A percentile compares a stretch with the other conserved stretches of the same genome.
These are phyloP conservation scores for Hypotaenidia philippensis DNA, from an alignment of 2,797 vertebrate species.

Conservation along the genomic window DNA sequence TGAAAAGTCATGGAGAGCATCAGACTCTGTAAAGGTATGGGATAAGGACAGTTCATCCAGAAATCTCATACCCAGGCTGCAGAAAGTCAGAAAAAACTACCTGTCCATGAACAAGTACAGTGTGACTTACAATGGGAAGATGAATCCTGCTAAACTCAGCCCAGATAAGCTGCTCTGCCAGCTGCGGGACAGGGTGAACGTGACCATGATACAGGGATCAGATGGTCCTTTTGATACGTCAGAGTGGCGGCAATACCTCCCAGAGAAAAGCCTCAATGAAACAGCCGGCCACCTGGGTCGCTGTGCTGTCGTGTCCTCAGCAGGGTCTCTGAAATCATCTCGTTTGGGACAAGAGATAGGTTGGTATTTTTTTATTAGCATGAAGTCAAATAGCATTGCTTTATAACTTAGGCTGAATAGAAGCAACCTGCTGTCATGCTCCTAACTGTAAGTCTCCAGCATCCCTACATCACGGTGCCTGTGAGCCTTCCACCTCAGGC, in stretches of 20 bases:
- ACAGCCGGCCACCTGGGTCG: constrained; percentile 71
- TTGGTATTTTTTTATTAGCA: constrained; percentile 53
- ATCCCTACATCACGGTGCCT: neutral
- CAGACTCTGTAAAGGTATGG: constrained; percentile 74
- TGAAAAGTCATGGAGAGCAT: constrained; percentile 21
- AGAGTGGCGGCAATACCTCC: constrained; percentile 77
- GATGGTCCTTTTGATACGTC: constrained; percentile 78
- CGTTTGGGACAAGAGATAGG: constrained; percentile 83
- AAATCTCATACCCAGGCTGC: constrained; percentile 76
- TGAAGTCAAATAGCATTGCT: neutral
- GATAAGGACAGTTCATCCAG: constrained; percentile 81
- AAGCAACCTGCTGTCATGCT: neutral
- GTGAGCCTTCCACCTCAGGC: neutral
- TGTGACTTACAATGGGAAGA: constrained; percentile 75
- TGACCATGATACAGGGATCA: constrained; percentile 74
- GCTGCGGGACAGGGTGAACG: constrained; percentile 75
- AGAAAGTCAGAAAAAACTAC: constrained; percentile 77
- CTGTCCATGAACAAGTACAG: constrained; percentile 80
- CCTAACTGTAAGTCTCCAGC: neutral
- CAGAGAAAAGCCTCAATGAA: constrained; percentile 72
- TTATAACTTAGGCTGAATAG: neutral
- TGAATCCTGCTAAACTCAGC: constrained; percentile 58
- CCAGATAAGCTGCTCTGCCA: constrained; percentile 75
- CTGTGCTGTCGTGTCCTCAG: constrained; percentile 85
- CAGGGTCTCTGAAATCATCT: constrained; percentile 82